phyloP scores from a whole-genome alignment of 2,113 vertebrate species.

The Gopherus flavomarginatus region DNA sequence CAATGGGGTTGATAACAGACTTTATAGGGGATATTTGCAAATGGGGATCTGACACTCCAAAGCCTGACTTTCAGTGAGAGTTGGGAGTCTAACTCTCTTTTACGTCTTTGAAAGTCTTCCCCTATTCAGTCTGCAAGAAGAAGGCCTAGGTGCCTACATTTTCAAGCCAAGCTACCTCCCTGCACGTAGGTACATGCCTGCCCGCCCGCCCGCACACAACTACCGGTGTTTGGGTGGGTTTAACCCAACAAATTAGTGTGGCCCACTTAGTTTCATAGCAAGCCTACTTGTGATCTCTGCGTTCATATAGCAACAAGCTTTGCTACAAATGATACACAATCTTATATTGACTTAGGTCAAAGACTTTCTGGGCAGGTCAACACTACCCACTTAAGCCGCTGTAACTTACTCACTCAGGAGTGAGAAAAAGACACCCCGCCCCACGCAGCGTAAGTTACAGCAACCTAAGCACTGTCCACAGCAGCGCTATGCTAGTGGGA shows the following conservation, averaged over 20 bases:
- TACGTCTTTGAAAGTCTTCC: no score
- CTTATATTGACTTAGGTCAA: neutral
- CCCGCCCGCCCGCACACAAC: no score
- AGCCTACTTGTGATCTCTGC: neutral
- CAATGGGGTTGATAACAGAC: neutral
- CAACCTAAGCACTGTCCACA: no score
- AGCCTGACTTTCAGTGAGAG: no score
- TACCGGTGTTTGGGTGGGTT: neutral
- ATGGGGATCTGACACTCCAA: neutral
- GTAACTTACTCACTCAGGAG: no score
- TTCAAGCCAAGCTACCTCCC: neutral
- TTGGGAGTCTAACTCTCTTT: no score
- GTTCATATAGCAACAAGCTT: neutral
- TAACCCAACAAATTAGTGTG: neutral
- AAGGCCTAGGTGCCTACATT: neutral
- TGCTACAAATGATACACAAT: neutral
- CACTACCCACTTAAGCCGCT: no score
- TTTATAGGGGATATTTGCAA: neutral
- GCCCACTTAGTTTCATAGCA: neutral
- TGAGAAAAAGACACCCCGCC: no score
- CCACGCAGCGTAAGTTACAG: no score
- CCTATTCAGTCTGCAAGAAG: no score
- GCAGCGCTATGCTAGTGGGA: no score
- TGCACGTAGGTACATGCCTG: no score
- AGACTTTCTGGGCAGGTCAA: neutral